Evolutionary conservation across 2,888 invertebrate species (phyloP), one percentile per base, ranked within the genome.

Genomic region (Dusona sp.): DNA sequence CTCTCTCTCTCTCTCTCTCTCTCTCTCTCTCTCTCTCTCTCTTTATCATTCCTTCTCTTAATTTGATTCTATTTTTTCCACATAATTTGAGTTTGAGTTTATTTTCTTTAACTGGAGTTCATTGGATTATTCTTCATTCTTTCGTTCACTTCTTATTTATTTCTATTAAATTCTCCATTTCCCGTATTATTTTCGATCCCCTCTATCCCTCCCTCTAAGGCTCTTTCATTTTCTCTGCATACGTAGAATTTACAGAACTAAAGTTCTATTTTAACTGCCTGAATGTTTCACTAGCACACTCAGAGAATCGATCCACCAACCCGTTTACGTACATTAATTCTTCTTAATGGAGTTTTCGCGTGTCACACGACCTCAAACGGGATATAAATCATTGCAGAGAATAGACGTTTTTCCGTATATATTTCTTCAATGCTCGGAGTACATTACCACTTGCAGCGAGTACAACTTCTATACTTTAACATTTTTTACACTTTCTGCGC

Each of bases 311-410:
- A 89, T 88, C 85, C 54, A 82, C 73, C 78, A 78, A 73, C 80
- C 89, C 91, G 90, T 91, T 91, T 90, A 90, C 91, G 90, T 89
- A 86, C 77, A 89, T 90, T 90, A 89, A 87, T 90, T 83, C 88
- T 67, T 83, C 88, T 87, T 92, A 92, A 92, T 92, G 91, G 86
- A 89, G 88, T 90, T 90, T 90, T 92, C 90, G 92, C 92, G 91
- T 92, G 92, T 91, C 92, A 91, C 90, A 89, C 88, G 81, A 54
- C 48, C 77, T 83, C 85, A 74, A 79, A 86, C 87, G 87, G 64
- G 64, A 51, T 88, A 89, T 90, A 87, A 91, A 91, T 91, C 90
- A 88, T 89, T 91, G 88, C 80, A 70, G 77, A 73, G 75, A 83
- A 86, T 75, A 48, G 72, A 25, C 36, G 73, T 38, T 72, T 72